Evolutionary conservation across 2,797 vertebrate genomes (phyloP), one percentile per base, ranked within the genome.

Genomic region (Chiroxiphia lanceolata): DNA sequence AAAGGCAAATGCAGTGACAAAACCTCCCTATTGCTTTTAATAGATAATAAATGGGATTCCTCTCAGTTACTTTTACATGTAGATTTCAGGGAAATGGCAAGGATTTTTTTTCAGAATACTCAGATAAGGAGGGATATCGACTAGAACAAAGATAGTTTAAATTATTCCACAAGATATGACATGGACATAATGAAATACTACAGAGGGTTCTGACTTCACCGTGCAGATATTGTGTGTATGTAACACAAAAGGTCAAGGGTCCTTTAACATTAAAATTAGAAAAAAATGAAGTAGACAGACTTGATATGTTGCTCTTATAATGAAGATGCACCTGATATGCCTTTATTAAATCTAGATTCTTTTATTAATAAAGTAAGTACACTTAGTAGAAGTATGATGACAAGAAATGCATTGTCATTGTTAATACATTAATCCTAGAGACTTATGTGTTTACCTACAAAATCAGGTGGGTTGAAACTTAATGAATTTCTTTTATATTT

Each of bases 31-130:
- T 71, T 95, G 51, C 87, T 94, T 93, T 94, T 92, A 92, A 90
- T 45, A 95, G 87, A 48, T 63, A 89, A 95, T 69, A 95, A 96
- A 95, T 94, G 44, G 57, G 56, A 93, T 83, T 95, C 34, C 42
- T 93, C 34, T 75, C 36, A 76, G 80, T 93, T 96, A 96, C 47
- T 83, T 96, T 94, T 93, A 91, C 14, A 4, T 86, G 38, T 40
- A 89, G 60, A 87, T 92, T 95, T 95, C 87, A 93, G 83, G 83
- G 80, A 95, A 95, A 89, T 70, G 67, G 53, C 53, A 91, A 89
- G 20, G 29, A 40, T 74, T 31, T 93, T 89, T 91, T 91, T 94
- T 88, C 74, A 87, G 79, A 86, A 88, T n/a, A 63, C 42, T 78
- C 9, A 6, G 14, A n/a, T 42, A 79, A 10, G 25, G 18, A 91